These are phyloP conservation scores for Mugil cephalus DNA, from an alignment of 2,113 vertebrate genomes.

Conservation along the genomic window DNA sequence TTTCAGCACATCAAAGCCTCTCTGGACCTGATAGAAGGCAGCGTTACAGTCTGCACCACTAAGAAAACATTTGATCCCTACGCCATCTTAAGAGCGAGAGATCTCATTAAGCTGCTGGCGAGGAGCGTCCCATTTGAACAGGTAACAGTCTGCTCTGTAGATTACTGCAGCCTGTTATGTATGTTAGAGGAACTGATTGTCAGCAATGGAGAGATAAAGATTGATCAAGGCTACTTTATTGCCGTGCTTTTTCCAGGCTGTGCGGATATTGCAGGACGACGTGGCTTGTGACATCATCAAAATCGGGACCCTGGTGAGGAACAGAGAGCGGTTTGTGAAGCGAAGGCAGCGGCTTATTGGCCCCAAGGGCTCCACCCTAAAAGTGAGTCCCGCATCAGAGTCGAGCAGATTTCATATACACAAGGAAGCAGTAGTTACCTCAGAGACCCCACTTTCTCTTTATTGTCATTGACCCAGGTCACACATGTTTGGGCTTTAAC, in stretches of 20 bases:
- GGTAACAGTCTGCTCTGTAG: slow-evolving; percentile 74
- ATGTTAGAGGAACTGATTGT: neutral
- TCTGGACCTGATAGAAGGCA: slow-evolving; percentile 96
- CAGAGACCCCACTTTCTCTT: neutral
- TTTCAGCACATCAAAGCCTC: slow-evolving; percentile 88
- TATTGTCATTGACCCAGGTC: neutral
- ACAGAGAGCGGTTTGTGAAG: slow-evolving; percentile 95
- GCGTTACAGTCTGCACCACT: slow-evolving; percentile 92
- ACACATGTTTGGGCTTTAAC: neutral
- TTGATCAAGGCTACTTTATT: no score
- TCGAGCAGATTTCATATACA: neutral
- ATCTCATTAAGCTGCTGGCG: slow-evolving; percentile 95
- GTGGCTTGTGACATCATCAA: slow-evolving; percentile 97
- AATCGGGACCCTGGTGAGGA: slow-evolving; percentile 93
- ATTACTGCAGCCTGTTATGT: neutral
- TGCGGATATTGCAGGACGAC: slow-evolving; percentile 94
- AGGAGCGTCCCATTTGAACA: slow-evolving; percentile 97
- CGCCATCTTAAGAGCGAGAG: slow-evolving; percentile 91
- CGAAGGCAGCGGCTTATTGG: slow-evolving; percentile 95
- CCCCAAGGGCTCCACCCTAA: slow-evolving; percentile 96
- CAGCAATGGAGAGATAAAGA: no score
- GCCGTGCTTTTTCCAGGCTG: slow-evolving; percentile 83
- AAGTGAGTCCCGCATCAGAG: slow-evolving; percentile 81
- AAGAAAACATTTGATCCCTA: slow-evolving; percentile 97
- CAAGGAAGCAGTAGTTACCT: neutral